phyloP scores from a whole-genome alignment of 2,797 vertebrate genomes.

The Periophthalmus magnuspinnatus region DNA sequence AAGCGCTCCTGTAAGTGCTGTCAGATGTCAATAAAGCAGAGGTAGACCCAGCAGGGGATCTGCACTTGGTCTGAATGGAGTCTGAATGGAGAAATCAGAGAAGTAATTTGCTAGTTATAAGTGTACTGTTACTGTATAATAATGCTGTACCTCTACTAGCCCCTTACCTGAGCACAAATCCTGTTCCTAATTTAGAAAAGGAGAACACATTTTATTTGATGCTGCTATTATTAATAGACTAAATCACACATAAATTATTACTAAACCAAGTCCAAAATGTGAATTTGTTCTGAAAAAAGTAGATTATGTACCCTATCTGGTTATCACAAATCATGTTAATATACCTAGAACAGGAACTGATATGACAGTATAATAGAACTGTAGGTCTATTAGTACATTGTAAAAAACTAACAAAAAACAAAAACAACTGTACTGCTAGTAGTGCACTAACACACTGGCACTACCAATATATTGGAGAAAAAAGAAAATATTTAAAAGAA shows the following conservation, averaged over 20 bases:
- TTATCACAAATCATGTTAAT: background rate
- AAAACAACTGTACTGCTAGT: too few species aligned
- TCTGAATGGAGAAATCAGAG: constrained; percentile 1
- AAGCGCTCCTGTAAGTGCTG: constrained; percentile 58
- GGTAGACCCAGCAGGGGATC: constrained; percentile 39
- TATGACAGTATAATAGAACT: too few species aligned
- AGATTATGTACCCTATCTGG: background rate
- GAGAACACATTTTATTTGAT: background rate
- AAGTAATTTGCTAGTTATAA: background rate
- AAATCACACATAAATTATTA: background rate
- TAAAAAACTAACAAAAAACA: too few species aligned
- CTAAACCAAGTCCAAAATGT: background rate
- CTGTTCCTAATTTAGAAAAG: background rate
- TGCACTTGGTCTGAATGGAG: constrained; percentile 4
- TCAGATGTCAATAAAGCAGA: constrained; percentile 65
- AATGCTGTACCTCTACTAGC: background rate
- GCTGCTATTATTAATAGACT: background rate
- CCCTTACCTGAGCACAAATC: background rate
- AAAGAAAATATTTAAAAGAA: too few species aligned
- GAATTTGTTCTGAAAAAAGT: background rate
- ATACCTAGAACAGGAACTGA: too few species aligned
- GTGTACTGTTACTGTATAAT: background rate
- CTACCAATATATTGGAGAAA: too few species aligned
- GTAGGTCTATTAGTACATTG: too few species aligned
- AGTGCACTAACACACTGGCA: too few species aligned